Percentiles rank a stretch among this genome's conserved stretches.
Evolutionary conservation across 1,140 invertebrate species (phyloP).

Genomic region (Colletes gigas): DNA sequence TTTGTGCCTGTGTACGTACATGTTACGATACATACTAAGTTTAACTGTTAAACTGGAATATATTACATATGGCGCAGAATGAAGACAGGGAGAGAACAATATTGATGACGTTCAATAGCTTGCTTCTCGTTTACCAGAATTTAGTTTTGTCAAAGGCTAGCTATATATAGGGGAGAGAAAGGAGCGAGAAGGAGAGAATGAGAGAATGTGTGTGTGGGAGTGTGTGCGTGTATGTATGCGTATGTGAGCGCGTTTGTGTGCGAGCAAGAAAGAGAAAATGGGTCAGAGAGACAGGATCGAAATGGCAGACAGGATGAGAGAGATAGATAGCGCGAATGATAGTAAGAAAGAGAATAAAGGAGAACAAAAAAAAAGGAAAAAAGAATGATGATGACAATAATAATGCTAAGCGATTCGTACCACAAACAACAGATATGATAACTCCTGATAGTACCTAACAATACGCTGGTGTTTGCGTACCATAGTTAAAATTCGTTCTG

Average conservation of each 20-base stretch:
- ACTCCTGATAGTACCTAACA: neutral
- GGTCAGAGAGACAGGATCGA: neutral
- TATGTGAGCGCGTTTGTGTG: too few species aligned
- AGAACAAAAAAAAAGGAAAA: conserved; percentile 26
- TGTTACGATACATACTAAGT: conserved; percentile 18
- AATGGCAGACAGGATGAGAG: neutral
- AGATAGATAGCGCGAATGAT: neutral
- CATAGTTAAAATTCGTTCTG: neutral
- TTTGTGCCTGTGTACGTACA: conserved; percentile 2
- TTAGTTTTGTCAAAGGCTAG: conserved; percentile 66
- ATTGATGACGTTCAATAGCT: conserved; percentile 57
- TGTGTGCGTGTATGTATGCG: neutral
- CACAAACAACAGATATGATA: conserved; percentile 41
- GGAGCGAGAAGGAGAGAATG: neutral
- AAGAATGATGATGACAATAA: conserved; percentile 74
- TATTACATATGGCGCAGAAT: conserved; percentile 38
- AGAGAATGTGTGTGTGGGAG: neutral
- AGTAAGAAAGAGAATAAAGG: neutral
- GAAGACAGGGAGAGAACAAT: conserved; percentile 47
- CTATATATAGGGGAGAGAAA: conserved; percentile 29
- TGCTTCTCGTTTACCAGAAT: conserved; percentile 64
- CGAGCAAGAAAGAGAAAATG: neutral
- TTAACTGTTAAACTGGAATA: conserved; percentile 12
- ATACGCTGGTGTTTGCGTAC: too few species aligned
- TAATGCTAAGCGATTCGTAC: conserved; percentile 71